Conservation (phyloP, 2,797 vertebrate genomes). For the Carduelis carduelis region DNA sequence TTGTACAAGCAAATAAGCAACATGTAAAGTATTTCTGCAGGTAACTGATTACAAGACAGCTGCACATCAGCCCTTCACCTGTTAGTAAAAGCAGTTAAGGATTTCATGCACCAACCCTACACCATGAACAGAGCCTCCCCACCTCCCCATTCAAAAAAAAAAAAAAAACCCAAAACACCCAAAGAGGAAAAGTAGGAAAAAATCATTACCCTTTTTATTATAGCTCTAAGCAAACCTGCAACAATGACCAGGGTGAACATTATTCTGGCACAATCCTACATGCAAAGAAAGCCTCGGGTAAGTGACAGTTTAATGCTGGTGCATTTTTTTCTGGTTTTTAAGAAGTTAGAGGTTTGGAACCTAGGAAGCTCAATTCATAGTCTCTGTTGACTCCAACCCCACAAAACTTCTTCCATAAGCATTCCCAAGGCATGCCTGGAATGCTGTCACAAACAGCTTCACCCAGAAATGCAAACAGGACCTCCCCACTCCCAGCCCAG, state of each 20-base stretch:
- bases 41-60: background rate
- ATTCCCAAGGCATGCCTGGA: background rate
- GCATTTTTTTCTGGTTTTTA: background rate
- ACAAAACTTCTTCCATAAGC: background rate
- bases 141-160: background rate
- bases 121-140: background rate
- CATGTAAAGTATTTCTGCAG: background rate
- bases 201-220: conserved; percentile 44
- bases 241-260: conserved; percentile 47
- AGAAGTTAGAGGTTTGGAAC: background rate
- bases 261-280: conserved; percentile 24
- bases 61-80: background rate
- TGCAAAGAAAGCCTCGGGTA: conserved; percentile 14
- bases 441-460: conserved; percentile 24
- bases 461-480: background rate
- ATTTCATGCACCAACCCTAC: background rate
- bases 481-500: background rate
- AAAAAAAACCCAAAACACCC: background rate
- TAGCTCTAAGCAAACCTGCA: conserved; percentile 50
- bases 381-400: background rate
- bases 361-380: background rate
- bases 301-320: background rate
- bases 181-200: background rate
- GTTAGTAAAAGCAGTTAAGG: background rate
- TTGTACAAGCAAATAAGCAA: background rate